These are phyloP conservation scores for Cherax quadricarinatus DNA, from an alignment of 1,140 invertebrate species.

Conservation along the genomic window DNA sequence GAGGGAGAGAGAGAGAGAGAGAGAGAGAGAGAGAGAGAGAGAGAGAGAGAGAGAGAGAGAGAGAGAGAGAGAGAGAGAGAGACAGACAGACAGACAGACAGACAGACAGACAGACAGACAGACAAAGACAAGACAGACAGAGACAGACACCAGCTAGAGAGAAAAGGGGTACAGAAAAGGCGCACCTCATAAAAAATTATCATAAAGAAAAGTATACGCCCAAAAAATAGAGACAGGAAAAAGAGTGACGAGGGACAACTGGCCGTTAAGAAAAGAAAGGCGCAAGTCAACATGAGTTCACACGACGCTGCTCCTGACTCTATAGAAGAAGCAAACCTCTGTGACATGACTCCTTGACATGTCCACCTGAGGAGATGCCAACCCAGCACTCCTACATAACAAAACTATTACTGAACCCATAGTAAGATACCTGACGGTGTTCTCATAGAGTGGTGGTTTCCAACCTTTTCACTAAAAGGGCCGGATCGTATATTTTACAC, in stretches of 20 bases:
- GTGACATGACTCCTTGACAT: not conserved
- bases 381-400: too few species aligned
- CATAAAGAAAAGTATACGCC: too few species aligned
- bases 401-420: too few species aligned
- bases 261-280: not conserved
- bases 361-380: not conserved
- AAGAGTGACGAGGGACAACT: not conserved
- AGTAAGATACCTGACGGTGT: too few species aligned
- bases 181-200: too few species aligned
- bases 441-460: too few species aligned
- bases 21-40: constrained; percentile 14
- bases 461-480: too few species aligned
- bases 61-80: not conserved
- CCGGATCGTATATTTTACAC: too few species aligned
- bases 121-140: not conserved
- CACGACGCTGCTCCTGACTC: not conserved
- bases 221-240: not conserved
- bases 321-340: not conserved
- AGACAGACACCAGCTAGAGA: not conserved
- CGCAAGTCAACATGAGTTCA: not conserved
- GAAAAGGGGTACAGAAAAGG: too few species aligned
- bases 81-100: not conserved
- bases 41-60: constrained; percentile 20
- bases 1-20: constrained; percentile 29
- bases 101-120: not conserved